Conservation (phyloP, 1,140 invertebrate species). For the Drosophila quadrilineata region DNA sequence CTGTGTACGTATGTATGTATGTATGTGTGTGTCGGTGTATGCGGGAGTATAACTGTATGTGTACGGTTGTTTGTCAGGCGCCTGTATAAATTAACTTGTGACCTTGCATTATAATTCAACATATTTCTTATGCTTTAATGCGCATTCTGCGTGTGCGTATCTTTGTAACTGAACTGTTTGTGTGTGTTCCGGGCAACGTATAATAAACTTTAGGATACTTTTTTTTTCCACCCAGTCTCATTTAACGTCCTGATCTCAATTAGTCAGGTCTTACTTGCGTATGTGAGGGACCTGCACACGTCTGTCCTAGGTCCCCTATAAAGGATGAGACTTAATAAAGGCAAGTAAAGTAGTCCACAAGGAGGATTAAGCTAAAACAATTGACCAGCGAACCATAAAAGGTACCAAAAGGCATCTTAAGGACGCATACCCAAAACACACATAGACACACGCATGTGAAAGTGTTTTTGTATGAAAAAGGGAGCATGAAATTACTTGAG, state of each 20-base stretch:
- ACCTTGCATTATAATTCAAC: conserved; percentile 58
- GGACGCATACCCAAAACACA: neutral
- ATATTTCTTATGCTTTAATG: conserved; percentile 67
- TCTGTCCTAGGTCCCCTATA: too few relatives aligned
- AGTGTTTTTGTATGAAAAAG: too few relatives aligned
- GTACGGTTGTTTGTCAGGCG: conserved; percentile 38
- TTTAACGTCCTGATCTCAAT: conserved; percentile 36
- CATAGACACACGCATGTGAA: too few relatives aligned
- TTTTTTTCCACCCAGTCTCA: too few relatives aligned
- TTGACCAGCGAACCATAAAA: conserved; percentile 29
- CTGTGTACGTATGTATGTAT: conserved; percentile 13
- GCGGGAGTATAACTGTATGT: conserved; percentile 19
- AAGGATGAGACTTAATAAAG: conserved; percentile 36
- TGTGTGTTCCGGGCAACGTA: neutral
- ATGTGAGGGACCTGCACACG: too few relatives aligned
- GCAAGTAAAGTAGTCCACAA: conserved; percentile 10
- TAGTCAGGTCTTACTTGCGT: conserved; percentile 11
- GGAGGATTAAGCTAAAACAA: conserved; percentile 27
- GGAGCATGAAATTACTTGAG: too few relatives aligned
- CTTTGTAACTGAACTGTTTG: too few relatives aligned
- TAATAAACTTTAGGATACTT: conserved; percentile 32
- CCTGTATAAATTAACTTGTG: conserved; percentile 67
- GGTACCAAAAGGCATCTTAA: conserved; percentile 1
- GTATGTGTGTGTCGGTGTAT: conserved; percentile 10
- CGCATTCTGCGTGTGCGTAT: too few relatives aligned